Conservation (phyloP, 2,113 vertebrate genomes). For the Psettodes erumei region DNA sequence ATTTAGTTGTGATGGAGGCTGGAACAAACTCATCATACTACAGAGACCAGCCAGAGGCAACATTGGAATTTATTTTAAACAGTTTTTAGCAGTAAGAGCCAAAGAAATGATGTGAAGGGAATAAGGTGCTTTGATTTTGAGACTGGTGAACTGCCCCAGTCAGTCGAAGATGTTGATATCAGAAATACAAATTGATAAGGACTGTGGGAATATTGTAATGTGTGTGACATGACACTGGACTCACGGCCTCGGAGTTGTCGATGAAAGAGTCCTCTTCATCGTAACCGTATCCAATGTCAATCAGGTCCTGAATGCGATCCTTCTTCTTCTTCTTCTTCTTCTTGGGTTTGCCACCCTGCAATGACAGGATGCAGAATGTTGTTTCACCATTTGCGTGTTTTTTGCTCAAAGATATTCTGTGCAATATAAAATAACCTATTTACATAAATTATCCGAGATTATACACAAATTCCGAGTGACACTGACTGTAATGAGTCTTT, state of each 20-base stretch:
- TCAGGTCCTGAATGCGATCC: conserved; percentile 93
- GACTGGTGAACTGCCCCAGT: not conserved
- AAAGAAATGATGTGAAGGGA: not conserved
- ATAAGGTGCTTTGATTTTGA: not conserved
- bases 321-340: conserved; percentile 85
- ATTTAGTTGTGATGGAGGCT: conserved; percentile 91
- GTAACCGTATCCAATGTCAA: conserved; percentile 96
- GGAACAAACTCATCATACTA: conserved; percentile 98
- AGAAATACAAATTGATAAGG: not conserved
- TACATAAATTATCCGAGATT: too few species aligned
- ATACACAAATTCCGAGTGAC: too few species aligned
- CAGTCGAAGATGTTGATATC: too few species aligned
- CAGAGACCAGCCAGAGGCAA: not conserved
- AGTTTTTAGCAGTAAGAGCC: not conserved
- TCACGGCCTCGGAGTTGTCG: conserved; percentile 97
- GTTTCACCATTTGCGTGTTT: too few species aligned
- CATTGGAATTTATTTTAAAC: not conserved
- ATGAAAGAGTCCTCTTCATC: conserved; percentile 98
- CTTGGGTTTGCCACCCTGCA: conserved; percentile 86
- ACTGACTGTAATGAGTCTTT: too few species aligned
- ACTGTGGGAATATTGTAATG: not conserved
- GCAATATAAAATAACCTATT: not conserved
- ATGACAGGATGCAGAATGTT: not conserved
- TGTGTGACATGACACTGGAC: conserved; percentile 59
- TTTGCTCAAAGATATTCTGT: not conserved